These are phyloP conservation scores for Sicus ferrugineus DNA, from an alignment of 2,888 invertebrate species.

Conservation along the genomic window DNA sequence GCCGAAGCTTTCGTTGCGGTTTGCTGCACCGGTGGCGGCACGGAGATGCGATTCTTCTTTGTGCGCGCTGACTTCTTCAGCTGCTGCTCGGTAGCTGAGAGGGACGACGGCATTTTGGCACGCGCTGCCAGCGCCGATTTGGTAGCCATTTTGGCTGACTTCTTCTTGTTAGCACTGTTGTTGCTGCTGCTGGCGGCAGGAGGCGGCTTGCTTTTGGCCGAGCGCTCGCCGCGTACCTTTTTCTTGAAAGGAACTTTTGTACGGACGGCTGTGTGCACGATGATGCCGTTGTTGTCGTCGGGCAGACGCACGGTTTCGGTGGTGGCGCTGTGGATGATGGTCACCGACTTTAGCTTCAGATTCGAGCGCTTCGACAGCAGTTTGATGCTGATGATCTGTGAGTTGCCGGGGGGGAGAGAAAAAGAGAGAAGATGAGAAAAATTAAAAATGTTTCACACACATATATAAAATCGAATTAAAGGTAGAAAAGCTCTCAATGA, in stretches of 20 bases:
- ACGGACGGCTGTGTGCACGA: conserved; percentile 86
- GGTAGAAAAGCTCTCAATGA: neutral
- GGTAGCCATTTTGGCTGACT: conserved; percentile 2
- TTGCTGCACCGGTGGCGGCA: conserved; percentile 52
- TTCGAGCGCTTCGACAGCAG: conserved; percentile 81
- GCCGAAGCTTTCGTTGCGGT: conserved; percentile 43
- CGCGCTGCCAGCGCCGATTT: conserved; percentile 32
- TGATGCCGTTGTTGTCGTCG: conserved; percentile 77
- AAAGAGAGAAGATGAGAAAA: conserved; percentile 30
- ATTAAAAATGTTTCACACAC: conserved; percentile 5
- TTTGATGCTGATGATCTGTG: conserved; percentile 79
- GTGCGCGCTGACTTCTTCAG: conserved; percentile 59
- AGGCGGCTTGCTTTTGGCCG: conserved; percentile 39
- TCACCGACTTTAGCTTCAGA: conserved; percentile 84
- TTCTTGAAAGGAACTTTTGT: conserved; percentile 88
- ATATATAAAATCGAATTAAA: neutral
- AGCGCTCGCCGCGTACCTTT: conserved; percentile 70
- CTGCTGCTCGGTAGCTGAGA: conserved; percentile 44
- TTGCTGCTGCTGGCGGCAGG: conserved; percentile 36
- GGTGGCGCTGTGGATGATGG: conserved; percentile 89
- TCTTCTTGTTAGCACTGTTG: conserved; percentile 61
- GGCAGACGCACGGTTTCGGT: conserved; percentile 88
- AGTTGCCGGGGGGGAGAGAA: no score
- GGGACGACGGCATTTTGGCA: conserved; percentile 17
- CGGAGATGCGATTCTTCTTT: conserved; percentile 64